phyloP scores from a whole-genome alignment of 1,140 invertebrate species.

The Gerris buenoi region DNA sequence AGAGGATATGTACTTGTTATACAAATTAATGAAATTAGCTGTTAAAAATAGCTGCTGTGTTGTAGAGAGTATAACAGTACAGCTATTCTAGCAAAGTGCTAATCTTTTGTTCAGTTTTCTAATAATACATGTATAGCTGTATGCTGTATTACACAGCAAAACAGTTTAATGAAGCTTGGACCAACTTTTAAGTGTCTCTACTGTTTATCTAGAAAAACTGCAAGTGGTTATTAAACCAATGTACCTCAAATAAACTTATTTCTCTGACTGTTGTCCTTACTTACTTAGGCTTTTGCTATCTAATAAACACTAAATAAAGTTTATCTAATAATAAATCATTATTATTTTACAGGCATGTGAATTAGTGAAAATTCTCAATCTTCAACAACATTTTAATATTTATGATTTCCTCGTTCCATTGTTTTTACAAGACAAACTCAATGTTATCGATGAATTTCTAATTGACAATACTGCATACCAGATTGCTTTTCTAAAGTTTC shows the following conservation, averaged over 20 bases:
- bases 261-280: too few relatives aligned
- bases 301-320: too few relatives aligned
- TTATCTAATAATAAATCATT: neutral
- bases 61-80: neutral
- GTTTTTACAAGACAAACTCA: slow-evolving; percentile 53
- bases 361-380: slow-evolving; percentile 40
- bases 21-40: neutral
- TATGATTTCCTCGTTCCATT: slow-evolving; percentile 52
- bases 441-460: slow-evolving; percentile 49
- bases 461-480: slow-evolving; percentile 40
- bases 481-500: slow-evolving; percentile 37
- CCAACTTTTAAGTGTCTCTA: too few relatives aligned
- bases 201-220: too few relatives aligned
- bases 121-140: too few relatives aligned
- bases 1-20: slow-evolving; percentile 2
- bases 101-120: too few relatives aligned
- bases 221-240: too few relatives aligned
- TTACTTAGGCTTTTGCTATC: too few relatives aligned
- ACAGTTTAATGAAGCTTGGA: too few relatives aligned
- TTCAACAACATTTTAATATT: slow-evolving; percentile 45
- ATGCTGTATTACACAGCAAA: too few relatives aligned
- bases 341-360: slow-evolving; percentile 38
- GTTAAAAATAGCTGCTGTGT: neutral
- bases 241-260: too few relatives aligned
- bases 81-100: too few relatives aligned